Conservation (phyloP, 1,140 invertebrate genomes). For the Frieseomelitta varia region DNA sequence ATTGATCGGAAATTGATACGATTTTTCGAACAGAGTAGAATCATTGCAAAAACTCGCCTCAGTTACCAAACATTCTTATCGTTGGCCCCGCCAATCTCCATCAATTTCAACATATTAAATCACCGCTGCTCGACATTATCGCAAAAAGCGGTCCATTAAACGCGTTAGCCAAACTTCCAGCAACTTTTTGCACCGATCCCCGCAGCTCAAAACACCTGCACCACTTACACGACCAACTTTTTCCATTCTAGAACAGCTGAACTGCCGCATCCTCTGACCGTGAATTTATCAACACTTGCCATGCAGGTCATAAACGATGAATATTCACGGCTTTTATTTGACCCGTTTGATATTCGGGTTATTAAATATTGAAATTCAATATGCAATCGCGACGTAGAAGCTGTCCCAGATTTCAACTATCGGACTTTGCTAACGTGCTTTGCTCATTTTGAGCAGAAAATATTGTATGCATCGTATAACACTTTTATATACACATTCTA, state of each 20-base stretch:
- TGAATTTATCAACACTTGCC: background rate
- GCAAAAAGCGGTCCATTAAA: constrained; percentile 13
- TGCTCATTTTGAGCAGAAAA: too few relatives aligned
- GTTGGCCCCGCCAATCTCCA: background rate
- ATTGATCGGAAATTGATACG: too few relatives aligned
- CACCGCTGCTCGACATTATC: background rate
- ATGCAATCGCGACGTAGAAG: too few relatives aligned
- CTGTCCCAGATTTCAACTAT: too few relatives aligned
- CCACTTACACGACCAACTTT: background rate
- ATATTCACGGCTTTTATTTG: too few relatives aligned
- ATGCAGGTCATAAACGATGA: background rate
- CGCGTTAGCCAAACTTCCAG: background rate
- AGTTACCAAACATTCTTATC: background rate
- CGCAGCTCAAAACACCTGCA: background rate
- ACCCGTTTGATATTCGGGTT: too few relatives aligned
- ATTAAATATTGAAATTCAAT: too few relatives aligned
- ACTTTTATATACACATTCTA: too few relatives aligned
- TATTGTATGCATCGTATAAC: too few relatives aligned
- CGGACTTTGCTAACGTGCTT: too few relatives aligned
- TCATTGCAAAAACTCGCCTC: background rate
- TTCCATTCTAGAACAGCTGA: too few relatives aligned
- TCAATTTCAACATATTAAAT: constrained; percentile 3
- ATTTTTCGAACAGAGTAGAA: background rate
- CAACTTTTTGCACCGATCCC: background rate
- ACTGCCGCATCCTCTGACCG: background rate